Percentiles rank a stretch among this genome's conserved stretches.
These are phyloP conservation scores for Atlantisia rogersi DNA, from an alignment of 2,113 vertebrate species.

Conservation along the genomic window DNA sequence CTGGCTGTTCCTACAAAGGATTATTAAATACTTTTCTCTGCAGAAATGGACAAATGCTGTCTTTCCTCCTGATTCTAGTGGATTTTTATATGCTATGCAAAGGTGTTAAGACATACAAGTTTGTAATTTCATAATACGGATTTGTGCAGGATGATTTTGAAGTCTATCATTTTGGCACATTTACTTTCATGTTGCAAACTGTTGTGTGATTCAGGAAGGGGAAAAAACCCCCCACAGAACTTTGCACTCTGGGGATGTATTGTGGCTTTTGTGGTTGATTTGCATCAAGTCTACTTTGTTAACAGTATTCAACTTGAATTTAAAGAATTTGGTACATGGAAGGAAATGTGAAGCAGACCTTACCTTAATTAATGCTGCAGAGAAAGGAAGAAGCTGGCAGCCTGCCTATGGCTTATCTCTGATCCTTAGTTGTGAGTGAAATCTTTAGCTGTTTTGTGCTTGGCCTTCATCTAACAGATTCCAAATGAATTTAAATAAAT, in stretches of 20 bases:
- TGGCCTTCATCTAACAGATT: neutral
- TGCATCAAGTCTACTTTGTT: slow-evolving; percentile 32
- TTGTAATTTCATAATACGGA: neutral
- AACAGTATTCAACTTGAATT: slow-evolving; percentile 39
- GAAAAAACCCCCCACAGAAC: neutral
- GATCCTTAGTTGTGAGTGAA: slow-evolving; percentile 2
- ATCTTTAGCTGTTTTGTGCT: slow-evolving; percentile 28
- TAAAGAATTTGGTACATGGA: slow-evolving; percentile 54
- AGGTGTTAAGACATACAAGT: neutral
- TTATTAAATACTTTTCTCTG: neutral
- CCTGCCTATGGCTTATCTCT: slow-evolving; percentile 26
- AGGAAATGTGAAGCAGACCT: slow-evolving; percentile 2
- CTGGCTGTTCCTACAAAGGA: neutral
- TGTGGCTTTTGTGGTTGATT: slow-evolving; percentile 26
- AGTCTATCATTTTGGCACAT: neutral
- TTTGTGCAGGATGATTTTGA: neutral
- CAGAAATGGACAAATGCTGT: neutral
- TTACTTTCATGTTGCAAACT: neutral
- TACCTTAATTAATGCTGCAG: slow-evolving; percentile 43
- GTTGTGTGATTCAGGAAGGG: neutral
- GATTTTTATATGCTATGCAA: neutral
- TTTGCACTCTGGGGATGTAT: neutral
- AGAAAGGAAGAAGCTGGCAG: slow-evolving; percentile 10
- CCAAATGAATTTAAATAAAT: slow-evolving; percentile 32
- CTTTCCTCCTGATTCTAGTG: neutral